Evolutionary conservation across 2,888 invertebrate genomes (phyloP).

Genomic region (Gasteruption jaculator): DNA sequence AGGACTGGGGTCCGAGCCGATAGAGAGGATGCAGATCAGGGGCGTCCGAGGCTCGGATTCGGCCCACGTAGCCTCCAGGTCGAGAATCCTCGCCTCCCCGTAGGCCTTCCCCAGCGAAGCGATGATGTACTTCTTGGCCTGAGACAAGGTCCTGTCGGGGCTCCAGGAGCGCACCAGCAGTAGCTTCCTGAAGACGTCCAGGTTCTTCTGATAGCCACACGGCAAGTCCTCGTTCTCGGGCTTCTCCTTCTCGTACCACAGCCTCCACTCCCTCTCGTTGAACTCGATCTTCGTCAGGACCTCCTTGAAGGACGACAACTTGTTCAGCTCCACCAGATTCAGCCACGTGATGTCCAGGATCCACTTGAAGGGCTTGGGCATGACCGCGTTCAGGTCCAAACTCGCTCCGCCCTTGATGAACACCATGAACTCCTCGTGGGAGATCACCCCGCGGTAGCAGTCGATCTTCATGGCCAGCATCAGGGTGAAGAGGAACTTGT

Average conservation of each 20-base stretch:
- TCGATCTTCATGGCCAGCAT: constrained; percentile 96
- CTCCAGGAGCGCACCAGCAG: constrained; percentile 90
- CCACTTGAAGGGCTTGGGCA: constrained; percentile 91
- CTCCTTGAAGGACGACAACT: constrained; percentile 73
- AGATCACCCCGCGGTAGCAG: constrained; percentile 74
- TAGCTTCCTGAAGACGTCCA: constrained; percentile 85
- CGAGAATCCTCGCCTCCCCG: constrained; percentile 87
- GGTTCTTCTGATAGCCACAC: constrained; percentile 77
- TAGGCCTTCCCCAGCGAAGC: constrained; percentile 84
- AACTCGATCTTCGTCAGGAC: constrained; percentile 77
- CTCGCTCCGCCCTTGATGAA: constrained; percentile 97
- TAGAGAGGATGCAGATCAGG: constrained; percentile 87
- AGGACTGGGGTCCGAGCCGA: constrained; percentile 95
- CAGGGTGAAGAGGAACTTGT: constrained; percentile 87
- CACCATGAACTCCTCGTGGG: constrained; percentile 88
- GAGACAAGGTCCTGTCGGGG: constrained; percentile 89
- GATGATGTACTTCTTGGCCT: constrained; percentile 87
- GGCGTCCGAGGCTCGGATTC: constrained; percentile 89
- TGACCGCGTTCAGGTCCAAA: constrained; percentile 85
- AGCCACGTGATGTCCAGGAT: constrained; percentile 94
- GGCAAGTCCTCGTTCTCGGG: constrained; percentile 91
- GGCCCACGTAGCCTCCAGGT: constrained; percentile 83
- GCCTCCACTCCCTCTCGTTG: constrained; percentile 83
- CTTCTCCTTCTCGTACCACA: constrained; percentile 89
- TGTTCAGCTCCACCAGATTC: constrained; percentile 90